These are phyloP conservation scores for Megaceryle torquata DNA, from an alignment of 2,113 vertebrate species.

Conservation along the genomic window DNA sequence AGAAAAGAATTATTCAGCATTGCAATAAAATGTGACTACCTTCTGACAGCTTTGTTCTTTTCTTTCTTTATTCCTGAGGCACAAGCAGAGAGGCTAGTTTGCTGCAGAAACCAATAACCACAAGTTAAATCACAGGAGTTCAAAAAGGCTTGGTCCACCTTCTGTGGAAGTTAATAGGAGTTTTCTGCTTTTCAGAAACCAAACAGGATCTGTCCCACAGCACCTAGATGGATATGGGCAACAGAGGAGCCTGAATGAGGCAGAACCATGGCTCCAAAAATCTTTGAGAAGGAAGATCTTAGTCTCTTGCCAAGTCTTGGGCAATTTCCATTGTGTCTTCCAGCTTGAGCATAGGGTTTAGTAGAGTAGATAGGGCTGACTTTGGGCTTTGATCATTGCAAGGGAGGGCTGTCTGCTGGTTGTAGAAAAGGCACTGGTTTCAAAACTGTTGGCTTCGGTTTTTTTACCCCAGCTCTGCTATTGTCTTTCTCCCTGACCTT, in stretches of 20 bases:
- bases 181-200: background rate
- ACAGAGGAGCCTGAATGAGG: background rate
- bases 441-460: background rate
- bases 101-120: background rate
- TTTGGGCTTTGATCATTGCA: background rate
- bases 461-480: background rate
- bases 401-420: background rate
- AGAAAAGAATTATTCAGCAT: conserved; percentile 38
- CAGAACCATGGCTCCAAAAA: background rate
- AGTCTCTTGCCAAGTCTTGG: background rate
- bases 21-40: conserved; percentile 45
- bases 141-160: background rate
- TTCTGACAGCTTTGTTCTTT: conserved; percentile 36
- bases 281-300: background rate
- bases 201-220: background rate
- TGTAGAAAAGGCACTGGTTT: background rate
- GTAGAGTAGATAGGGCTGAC: background rate
- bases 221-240: background rate
- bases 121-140: background rate
- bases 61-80: background rate
- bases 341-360: background rate
- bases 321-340: background rate
- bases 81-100: background rate
- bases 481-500: conserved; percentile 59
- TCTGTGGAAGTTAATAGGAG: background rate